Percentiles rank a stretch among this genome's conserved stretches.
Evolutionary conservation across 2,888 invertebrate genomes (phyloP).

Genomic region (Glomeris marginata): DNA sequence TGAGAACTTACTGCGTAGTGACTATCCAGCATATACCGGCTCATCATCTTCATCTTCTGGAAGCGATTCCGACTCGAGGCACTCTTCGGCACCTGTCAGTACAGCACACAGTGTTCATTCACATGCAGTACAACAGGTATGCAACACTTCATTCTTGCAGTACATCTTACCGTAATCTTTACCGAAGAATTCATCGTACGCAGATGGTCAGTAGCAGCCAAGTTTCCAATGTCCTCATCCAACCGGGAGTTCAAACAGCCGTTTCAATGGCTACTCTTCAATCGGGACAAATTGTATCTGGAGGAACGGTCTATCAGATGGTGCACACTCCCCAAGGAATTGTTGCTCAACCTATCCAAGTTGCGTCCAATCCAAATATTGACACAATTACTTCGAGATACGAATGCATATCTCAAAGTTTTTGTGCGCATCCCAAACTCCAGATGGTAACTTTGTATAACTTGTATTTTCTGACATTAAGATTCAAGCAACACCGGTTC

Average conservation of each 20-base stretch:
- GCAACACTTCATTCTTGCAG: background rate
- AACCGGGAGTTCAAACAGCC: constrained; percentile 22
- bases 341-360: constrained; percentile 34
- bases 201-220: constrained; percentile 17
- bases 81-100: too few species aligned
- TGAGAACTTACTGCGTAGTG: constrained; percentile 64
- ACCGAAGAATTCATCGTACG: too few species aligned
- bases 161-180: constrained; percentile 7
- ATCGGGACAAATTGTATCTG: constrained; percentile 30
- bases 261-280: constrained; percentile 26
- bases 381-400: background rate
- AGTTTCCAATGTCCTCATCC: constrained; percentile 23
- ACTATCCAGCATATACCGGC: constrained; percentile 37
- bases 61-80: constrained; percentile 16
- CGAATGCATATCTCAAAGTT: background rate
- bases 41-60: constrained; percentile 15
- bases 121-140: constrained; percentile 10
- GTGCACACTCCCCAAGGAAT: constrained; percentile 35
- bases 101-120: constrained; percentile 9
- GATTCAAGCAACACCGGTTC: constrained; percentile 23
- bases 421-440: too few species aligned
- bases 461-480: constrained; percentile 17
- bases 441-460: too few species aligned
- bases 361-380: constrained; percentile 16
- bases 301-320: constrained; percentile 34